phyloP scores from a whole-genome alignment of 2,888 invertebrate genomes.

The Spodoptera picta region DNA sequence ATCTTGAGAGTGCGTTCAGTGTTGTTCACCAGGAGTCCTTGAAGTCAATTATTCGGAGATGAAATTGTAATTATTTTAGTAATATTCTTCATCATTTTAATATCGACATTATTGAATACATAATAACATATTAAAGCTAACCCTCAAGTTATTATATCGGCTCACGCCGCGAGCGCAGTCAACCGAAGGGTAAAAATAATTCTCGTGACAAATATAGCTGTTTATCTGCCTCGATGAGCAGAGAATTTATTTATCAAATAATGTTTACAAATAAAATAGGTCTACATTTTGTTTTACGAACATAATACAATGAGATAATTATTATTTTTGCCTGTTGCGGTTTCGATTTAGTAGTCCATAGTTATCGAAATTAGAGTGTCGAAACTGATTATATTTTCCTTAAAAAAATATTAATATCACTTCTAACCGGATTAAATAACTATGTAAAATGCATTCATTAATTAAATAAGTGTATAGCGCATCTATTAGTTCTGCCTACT shows the following conservation, averaged over 20 bases:
- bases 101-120: constrained; percentile 16
- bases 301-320: constrained; percentile 14
- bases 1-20: too few species aligned
- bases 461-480: too few species aligned
- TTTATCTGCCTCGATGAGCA: constrained; percentile 61
- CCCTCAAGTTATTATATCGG: constrained; percentile 51
- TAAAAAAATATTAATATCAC: too few species aligned
- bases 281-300: constrained; percentile 13
- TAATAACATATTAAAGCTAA: constrained; percentile 42
- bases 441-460: too few species aligned
- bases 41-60: too few species aligned
- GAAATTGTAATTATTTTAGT: neutral
- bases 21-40: too few species aligned
- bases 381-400: too few species aligned
- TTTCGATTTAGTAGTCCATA: too few species aligned
- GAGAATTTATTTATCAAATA: constrained; percentile 54
- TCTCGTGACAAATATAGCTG: constrained; percentile 68
- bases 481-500: too few species aligned
- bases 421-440: too few species aligned
- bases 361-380: too few species aligned
- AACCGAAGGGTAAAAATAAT: constrained; percentile 72
- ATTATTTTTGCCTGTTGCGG: too few species aligned
- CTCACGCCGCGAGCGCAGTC: constrained; percentile 55
- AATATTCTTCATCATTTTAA: constrained; percentile 1
- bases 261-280: constrained; percentile 36